Conservation (phyloP, 2,113 vertebrate genomes). For the Alectura lathami region DNA sequence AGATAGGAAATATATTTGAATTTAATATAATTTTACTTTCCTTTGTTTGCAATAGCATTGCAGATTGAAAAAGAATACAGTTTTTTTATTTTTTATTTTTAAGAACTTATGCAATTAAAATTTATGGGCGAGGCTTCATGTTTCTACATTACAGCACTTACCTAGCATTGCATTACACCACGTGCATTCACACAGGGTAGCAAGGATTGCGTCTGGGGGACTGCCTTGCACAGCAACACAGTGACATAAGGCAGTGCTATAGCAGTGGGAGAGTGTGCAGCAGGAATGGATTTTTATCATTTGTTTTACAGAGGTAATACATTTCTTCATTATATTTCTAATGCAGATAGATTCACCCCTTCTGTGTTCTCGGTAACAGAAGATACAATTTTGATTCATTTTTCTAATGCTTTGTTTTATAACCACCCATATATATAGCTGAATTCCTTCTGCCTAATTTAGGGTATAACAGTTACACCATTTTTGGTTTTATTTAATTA, state of each 20-base stretch:
- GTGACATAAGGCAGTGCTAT: neutral
- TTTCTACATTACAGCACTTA: neutral
- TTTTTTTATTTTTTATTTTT: neutral
- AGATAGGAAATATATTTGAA: slow-evolving; percentile 1
- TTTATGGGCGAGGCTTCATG: neutral
- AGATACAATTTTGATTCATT: neutral
- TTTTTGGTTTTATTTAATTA: neutral
- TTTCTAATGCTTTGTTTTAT: neutral
- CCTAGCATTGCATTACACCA: neutral
- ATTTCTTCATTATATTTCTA: neutral
- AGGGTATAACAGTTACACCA: neutral
- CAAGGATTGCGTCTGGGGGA: fast-evolving
- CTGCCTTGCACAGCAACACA: neutral
- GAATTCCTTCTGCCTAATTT: neutral
- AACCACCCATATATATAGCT: neutral
- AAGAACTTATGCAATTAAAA: neutral
- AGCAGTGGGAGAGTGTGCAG: neutral
- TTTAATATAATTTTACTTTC: slow-evolving; percentile 39
- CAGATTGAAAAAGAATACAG: neutral
- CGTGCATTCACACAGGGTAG: neutral
- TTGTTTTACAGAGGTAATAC: neutral
- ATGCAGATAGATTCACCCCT: neutral
- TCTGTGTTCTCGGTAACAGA: neutral
- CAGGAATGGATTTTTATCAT: neutral
- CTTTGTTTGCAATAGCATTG: neutral